Evolutionary conservation across 2,113 vertebrate species (phyloP).

Genomic region (Hippocampus mohnikei): DNA sequence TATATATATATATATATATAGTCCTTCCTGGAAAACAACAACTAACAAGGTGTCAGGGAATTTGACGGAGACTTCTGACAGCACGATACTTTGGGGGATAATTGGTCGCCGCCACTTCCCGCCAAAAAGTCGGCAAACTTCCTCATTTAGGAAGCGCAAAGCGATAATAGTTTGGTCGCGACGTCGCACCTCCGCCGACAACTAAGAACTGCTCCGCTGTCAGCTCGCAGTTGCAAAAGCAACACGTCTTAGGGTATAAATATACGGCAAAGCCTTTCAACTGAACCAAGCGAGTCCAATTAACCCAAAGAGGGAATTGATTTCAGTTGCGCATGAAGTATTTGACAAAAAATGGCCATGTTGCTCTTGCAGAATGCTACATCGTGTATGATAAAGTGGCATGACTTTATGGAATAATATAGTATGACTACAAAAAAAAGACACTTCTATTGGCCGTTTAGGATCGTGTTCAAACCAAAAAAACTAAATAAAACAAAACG

Average conservation of each 20-base stretch:
- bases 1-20: too few relatives aligned
- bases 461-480: too few relatives aligned
- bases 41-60: slow-evolving; percentile 69
- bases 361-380: not conserved
- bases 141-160: slow-evolving; percentile 50
- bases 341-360: not conserved
- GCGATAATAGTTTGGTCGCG: slow-evolving; percentile 62
- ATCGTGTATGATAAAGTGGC: not conserved
- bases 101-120: slow-evolving; percentile 67
- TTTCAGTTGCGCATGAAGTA: too few relatives aligned
- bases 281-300: not conserved
- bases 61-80: slow-evolving; percentile 72
- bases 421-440: too few relatives aligned
- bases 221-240: slow-evolving; percentile 28
- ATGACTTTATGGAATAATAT: not conserved
- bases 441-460: too few relatives aligned
- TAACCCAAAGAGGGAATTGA: not conserved
- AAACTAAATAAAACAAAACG: too few relatives aligned
- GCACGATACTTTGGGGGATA: slow-evolving; percentile 64
- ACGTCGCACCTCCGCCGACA: slow-evolving; percentile 53
- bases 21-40: slow-evolving; percentile 68
- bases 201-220: slow-evolving; percentile 45
- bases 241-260: not conserved
- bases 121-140: slow-evolving; percentile 58
- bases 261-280: not conserved